Conservation (phyloP, 2,797 vertebrate genomes). For the Cuculus canorus region DNA sequence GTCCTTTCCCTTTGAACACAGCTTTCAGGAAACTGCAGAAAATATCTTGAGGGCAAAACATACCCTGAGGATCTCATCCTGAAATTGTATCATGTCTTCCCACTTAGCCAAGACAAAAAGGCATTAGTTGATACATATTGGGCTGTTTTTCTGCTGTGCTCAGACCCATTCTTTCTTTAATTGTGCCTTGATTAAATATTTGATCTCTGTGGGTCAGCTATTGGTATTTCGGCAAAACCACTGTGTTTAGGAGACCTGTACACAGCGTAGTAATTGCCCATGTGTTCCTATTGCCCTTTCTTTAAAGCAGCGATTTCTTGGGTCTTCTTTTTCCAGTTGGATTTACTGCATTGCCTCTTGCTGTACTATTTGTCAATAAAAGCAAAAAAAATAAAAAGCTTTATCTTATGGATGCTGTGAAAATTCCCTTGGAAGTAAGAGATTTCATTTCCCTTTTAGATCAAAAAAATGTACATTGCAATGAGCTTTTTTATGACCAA, state of each 20-base stretch:
- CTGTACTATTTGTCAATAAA: neutral
- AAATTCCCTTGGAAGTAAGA: neutral
- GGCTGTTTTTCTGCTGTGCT: neutral
- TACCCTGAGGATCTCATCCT: neutral
- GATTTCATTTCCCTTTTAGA: neutral
- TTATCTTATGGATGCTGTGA: rapidly evolving
- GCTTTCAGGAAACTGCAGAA: neutral
- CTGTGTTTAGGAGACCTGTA: neutral
- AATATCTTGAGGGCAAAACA: neutral
- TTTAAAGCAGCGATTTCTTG: neutral
- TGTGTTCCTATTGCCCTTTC: neutral
- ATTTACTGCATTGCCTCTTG: neutral
- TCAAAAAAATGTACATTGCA: neutral
- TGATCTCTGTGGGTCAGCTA: neutral
- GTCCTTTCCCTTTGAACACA: neutral
- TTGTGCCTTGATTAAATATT: neutral
- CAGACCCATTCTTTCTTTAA: neutral
- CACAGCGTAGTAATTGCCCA: neutral
- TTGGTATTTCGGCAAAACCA: neutral
- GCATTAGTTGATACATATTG: neutral
- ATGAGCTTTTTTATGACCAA: neutral
- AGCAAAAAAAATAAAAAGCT: neutral
- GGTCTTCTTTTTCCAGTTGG: neutral
- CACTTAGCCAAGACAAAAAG: neutral
- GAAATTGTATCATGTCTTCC: neutral